These are phyloP conservation scores for Acestrorhynchus altus DNA, from an alignment of 2,797 vertebrate genomes.

Conservation along the genomic window DNA sequence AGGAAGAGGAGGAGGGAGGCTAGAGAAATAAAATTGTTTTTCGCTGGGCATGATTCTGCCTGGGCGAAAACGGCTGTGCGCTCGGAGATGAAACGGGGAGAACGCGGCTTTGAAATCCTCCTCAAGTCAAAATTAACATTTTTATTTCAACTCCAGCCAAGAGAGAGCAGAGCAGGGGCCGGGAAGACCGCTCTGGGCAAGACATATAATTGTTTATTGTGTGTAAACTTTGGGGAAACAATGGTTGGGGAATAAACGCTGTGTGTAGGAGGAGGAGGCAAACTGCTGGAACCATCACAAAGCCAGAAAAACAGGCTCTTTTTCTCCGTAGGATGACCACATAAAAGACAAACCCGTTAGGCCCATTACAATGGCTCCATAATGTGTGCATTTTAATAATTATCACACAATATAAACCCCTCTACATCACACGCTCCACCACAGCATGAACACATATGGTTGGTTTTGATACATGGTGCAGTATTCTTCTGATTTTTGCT, in stretches of 20 bases:
- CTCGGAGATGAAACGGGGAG: slow-evolving; percentile 80
- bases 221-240: slow-evolving; percentile 84
- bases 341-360: slow-evolving; percentile 79
- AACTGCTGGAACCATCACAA: slow-evolving; percentile 83
- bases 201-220: slow-evolving; percentile 83
- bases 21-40: slow-evolving; percentile 75
- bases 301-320: slow-evolving; percentile 81
- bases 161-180: slow-evolving; percentile 75
- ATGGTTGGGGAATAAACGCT: slow-evolving; percentile 82
- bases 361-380: slow-evolving; percentile 80
- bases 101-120: slow-evolving; percentile 84
- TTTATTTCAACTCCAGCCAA: slow-evolving; percentile 84
- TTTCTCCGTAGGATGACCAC: slow-evolving; percentile 83
- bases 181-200: slow-evolving; percentile 80
- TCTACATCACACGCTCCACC: slow-evolving; percentile 33
- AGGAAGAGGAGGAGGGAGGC: slow-evolving; percentile 54
- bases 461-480: slow-evolving; percentile 41
- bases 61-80: slow-evolving; percentile 78
- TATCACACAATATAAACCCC: slow-evolving; percentile 63
- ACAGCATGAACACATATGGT: slow-evolving; percentile 33
- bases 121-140: slow-evolving; percentile 87
- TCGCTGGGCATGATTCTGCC: slow-evolving; percentile 72
- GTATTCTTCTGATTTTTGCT: slow-evolving; percentile 21
- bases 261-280: slow-evolving; percentile 84
- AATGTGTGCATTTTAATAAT: slow-evolving; percentile 77